phyloP scores from a whole-genome alignment of 2,113 vertebrate genomes.

The Mirounga angustirostris region DNA sequence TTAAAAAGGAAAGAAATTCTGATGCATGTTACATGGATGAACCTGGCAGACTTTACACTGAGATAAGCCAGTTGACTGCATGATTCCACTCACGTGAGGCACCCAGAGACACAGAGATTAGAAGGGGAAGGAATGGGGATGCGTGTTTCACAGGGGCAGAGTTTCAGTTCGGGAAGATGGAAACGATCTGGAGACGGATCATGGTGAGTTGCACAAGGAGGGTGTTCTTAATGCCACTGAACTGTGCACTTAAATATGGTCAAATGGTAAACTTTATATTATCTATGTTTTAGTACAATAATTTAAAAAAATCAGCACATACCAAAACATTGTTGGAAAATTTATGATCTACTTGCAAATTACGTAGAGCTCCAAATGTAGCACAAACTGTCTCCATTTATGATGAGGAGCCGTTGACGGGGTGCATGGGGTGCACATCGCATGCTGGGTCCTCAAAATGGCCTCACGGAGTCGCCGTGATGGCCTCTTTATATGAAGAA shows the following conservation, averaged over 20 bases:
- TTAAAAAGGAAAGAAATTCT: neutral
- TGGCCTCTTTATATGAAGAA: neutral
- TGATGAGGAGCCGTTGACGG: accelerated
- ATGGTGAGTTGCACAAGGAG: accelerated
- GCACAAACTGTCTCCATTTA: accelerated
- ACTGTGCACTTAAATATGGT: accelerated
- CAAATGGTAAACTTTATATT: accelerated
- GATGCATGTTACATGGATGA: accelerated
- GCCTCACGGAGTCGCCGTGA: no score
- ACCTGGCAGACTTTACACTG: no score
- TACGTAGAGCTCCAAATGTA: neutral
- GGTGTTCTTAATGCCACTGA: accelerated
- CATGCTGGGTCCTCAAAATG: neutral
- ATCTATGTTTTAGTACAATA: neutral
- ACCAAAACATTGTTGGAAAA: neutral
- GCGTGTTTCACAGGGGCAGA: accelerated
- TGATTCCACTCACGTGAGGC: accelerated
- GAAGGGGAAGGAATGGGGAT: accelerated
- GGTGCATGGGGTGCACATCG: no score
- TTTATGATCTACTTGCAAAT: neutral
- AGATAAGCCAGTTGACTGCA: accelerated
- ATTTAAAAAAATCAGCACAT: neutral
- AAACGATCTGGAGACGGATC: neutral
- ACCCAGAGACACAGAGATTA: neutral
- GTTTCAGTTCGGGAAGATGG: neutral